A percentile compares a stretch with the other conserved stretches of the same genome.
Conservation (phyloP, 1,140 invertebrate genomes). For the Drosophila littoralis region DNA sequence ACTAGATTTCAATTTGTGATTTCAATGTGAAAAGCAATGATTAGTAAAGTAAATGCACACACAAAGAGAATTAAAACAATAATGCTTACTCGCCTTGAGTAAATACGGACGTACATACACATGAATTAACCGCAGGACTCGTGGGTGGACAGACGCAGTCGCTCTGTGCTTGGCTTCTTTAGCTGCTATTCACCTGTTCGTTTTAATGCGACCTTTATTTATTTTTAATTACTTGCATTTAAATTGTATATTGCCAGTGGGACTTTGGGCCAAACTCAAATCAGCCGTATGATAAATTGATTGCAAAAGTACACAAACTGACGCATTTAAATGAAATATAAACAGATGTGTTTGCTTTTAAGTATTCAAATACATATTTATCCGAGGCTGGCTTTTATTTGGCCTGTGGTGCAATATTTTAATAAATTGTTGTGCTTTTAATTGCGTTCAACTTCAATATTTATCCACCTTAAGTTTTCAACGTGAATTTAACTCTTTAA, state of each 20-base stretch:
- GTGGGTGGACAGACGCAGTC: constrained; percentile 10
- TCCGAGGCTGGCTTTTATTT: constrained; percentile 27
- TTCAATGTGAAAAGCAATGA: constrained; percentile 16
- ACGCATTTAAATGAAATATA: constrained; percentile 2
- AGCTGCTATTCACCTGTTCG: constrained; percentile 13
- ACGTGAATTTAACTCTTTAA: constrained; percentile 34
- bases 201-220: constrained; percentile 55
- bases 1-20: background rate
- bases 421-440: constrained; percentile 61
- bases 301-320: constrained; percentile 53
- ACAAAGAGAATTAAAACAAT: background rate
- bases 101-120: background rate
- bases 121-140: background rate
- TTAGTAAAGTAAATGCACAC: constrained; percentile 8
- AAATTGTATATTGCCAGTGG: constrained; percentile 44
- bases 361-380: background rate
- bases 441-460: constrained; percentile 61
- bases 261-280: constrained; percentile 49
- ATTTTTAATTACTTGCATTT: constrained; percentile 72
- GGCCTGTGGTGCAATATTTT: constrained; percentile 12
- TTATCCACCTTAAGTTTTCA: constrained; percentile 30
- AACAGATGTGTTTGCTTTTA: background rate
- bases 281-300: constrained; percentile 76
- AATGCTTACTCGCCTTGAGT: background rate
- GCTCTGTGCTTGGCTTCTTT: constrained; percentile 6